These are phyloP conservation scores for Oryzias curvinotus DNA, from an alignment of 2,113 vertebrate genomes.

Conservation along the genomic window DNA sequence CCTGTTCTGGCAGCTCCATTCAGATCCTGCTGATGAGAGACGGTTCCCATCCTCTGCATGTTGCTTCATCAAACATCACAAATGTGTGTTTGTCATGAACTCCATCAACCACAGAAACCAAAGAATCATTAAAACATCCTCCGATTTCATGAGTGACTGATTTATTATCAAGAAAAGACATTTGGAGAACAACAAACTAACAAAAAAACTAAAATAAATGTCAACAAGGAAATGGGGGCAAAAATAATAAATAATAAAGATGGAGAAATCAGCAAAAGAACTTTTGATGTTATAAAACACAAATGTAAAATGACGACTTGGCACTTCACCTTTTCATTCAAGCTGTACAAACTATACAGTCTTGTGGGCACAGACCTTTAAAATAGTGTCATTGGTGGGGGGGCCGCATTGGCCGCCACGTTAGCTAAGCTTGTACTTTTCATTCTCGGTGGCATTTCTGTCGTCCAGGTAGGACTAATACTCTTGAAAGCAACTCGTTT, in stretches of 20 bases:
- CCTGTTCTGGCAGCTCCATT: too few relatives aligned
- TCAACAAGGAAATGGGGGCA: conserved; percentile 14
- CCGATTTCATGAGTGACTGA: conserved; percentile 40
- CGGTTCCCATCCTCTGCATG: too few relatives aligned
- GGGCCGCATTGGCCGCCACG: background rate
- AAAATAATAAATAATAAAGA: conserved; percentile 58
- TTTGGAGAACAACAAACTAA: conserved; percentile 37
- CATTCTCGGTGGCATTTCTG: too few relatives aligned
- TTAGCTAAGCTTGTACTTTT: background rate
- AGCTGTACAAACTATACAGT: conserved; percentile 37
- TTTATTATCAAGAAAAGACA: conserved; percentile 62
- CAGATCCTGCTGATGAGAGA: too few relatives aligned
- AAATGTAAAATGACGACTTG: conserved; percentile 36
- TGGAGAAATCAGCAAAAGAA: conserved; percentile 10
- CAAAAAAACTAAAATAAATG: conserved; percentile 55
- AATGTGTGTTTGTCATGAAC: too few relatives aligned
- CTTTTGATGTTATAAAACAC: conserved; percentile 29
- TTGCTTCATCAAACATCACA: too few relatives aligned
- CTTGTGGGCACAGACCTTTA: background rate
- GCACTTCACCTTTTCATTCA: background rate
- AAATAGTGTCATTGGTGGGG: background rate
- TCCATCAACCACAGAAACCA: too few relatives aligned
- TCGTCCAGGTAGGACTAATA: too few relatives aligned
- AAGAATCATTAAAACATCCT: background rate
- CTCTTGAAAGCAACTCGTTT: background rate